Evolutionary conservation across 2,113 vertebrate genomes (phyloP).

Genomic region (Scomber scombrus): DNA sequence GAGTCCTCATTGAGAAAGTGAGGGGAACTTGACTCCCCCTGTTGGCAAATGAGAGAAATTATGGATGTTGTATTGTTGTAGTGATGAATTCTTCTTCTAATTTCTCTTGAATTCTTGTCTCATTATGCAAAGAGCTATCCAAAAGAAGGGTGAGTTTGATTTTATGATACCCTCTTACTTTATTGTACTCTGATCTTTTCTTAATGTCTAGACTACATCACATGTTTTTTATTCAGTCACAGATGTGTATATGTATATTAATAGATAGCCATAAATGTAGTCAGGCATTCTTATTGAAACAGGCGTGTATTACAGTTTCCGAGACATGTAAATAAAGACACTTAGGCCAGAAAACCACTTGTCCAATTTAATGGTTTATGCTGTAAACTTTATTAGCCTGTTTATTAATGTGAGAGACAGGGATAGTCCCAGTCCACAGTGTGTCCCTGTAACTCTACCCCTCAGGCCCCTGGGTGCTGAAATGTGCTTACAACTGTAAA

Average conservation of each 20-base stretch:
- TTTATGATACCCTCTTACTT: neutral
- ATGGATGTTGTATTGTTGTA: neutral
- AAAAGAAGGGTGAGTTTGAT: neutral
- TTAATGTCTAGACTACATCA: neutral
- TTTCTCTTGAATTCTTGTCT: neutral
- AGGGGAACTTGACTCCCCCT: constrained; percentile 50
- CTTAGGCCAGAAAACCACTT: constrained; percentile 1
- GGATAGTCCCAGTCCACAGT: constrained; percentile 48
- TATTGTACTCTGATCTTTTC: neutral
- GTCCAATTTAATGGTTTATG: constrained; percentile 59
- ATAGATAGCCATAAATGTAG: neutral
- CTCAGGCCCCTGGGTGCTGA: constrained; percentile 58
- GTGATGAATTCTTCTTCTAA: neutral
- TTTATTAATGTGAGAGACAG: constrained; percentile 67
- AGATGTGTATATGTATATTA: neutral
- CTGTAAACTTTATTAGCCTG: constrained; percentile 56
- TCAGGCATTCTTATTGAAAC: neutral
- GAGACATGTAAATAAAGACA: constrained; percentile 13
- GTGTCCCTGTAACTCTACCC: constrained; percentile 78
- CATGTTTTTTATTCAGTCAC: too few relatives aligned
- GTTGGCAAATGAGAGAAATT: constrained; percentile 34
- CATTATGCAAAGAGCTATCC: neutral
- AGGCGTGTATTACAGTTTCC: neutral
- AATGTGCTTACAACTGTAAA: constrained; percentile 83
- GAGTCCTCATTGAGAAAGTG: neutral